Conservation (phyloP, 2,113 vertebrate genomes). For the Ictalurus furcatus region DNA sequence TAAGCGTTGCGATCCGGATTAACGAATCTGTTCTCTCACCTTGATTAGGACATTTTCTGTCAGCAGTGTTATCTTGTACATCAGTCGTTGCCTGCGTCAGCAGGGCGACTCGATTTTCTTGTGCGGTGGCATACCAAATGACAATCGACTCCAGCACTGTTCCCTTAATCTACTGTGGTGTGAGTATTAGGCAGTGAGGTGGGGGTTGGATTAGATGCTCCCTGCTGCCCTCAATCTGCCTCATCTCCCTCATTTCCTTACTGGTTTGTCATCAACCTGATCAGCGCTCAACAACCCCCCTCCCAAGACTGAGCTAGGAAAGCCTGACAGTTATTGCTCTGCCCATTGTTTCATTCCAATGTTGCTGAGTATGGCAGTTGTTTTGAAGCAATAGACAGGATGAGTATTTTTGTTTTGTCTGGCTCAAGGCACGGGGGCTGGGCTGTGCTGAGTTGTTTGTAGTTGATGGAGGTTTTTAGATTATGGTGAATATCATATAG, state of each 20-base stretch:
- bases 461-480: not conserved
- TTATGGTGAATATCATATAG: not conserved
- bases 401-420: not conserved
- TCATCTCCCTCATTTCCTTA: constrained; percentile 26
- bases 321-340: constrained; percentile 6
- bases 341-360: constrained; percentile 1
- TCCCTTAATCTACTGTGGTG: constrained; percentile 36
- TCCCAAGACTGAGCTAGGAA: not conserved
- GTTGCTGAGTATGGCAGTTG: not conserved
- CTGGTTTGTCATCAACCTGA: constrained; percentile 16
- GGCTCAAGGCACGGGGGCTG: not conserved
- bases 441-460: not conserved
- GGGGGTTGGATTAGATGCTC: constrained; percentile 37
- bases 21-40: constrained; percentile 8
- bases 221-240: constrained; percentile 36
- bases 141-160: not conserved
- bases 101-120: constrained; percentile 15
- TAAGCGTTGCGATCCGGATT: constrained; percentile 25
- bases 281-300: constrained; percentile 14
- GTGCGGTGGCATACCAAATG: constrained; percentile 14
- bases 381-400: not conserved
- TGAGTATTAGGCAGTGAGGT: constrained; percentile 21
- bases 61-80: not conserved
- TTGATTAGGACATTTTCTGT: constrained; percentile 17
- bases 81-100: constrained; percentile 9